A percentile compares a stretch with the other conserved stretches of the same genome.
phyloP scores from a whole-genome alignment of 2,113 vertebrate genomes.

The Azemiops feae region DNA sequence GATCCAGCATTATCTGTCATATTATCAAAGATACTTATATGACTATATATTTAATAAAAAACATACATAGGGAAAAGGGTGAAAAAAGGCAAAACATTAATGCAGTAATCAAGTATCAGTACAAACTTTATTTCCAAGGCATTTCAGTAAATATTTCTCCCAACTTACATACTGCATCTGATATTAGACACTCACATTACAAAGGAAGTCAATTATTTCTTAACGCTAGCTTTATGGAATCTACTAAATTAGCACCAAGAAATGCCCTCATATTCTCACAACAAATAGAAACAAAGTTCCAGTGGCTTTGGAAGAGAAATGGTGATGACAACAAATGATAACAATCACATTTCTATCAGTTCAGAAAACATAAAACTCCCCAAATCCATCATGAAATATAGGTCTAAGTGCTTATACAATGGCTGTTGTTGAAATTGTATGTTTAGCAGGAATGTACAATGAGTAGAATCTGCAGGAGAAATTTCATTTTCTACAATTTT shows the following conservation, averaged over 20 bases:
- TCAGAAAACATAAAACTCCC: accelerated
- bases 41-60: not conserved
- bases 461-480: not conserved
- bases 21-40: not conserved
- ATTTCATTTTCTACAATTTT: not conserved
- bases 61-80: not conserved
- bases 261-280: accelerated
- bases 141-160: constrained; percentile 38
- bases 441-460: not conserved
- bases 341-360: accelerated
- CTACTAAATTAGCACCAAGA: not conserved
- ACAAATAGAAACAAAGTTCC: not conserved
- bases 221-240: not conserved
- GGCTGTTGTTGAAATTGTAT: not conserved
- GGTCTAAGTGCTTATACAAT: not conserved
- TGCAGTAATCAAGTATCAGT: not conserved
- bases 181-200: not conserved
- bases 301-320: not conserved
- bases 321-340: not conserved
- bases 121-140: constrained; percentile 54
- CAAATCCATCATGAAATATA: not conserved
- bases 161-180: not conserved
- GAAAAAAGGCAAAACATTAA: not conserved
- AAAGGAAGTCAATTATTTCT: accelerated
- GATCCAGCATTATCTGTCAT: not conserved